These are phyloP conservation scores for Trematocara zebra DNA, from an alignment of 2,113 vertebrate genomes.

Conservation along the genomic window DNA sequence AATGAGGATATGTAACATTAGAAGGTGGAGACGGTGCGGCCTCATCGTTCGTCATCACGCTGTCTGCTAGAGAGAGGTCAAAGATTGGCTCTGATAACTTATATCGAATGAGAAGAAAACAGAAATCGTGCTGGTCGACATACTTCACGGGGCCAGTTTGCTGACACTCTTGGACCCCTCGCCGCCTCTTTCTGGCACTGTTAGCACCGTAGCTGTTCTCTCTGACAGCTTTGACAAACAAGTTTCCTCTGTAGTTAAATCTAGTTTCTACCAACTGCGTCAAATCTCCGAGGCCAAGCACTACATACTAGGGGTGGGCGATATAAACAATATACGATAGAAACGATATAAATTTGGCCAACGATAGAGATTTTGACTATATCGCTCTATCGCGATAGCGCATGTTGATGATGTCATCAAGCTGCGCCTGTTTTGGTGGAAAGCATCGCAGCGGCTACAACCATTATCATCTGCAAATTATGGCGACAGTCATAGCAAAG, in stretches of 20 bases:
- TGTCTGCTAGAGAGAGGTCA: not conserved
- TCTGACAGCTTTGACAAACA: not conserved
- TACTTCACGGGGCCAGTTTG: not conserved
- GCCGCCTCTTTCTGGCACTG: not conserved
- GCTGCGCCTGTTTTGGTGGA: no score
- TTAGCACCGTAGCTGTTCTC: not conserved
- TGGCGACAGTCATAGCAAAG: no score
- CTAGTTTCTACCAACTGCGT: not conserved
- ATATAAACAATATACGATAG: no score
- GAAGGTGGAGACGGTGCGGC: not conserved
- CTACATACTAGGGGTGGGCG: no score
- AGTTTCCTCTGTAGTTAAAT: not conserved
- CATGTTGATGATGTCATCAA: no score
- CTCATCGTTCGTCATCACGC: not conserved
- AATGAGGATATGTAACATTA: not conserved
- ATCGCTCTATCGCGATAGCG: no score
- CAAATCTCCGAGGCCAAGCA: not conserved
- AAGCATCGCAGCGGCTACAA: no score
- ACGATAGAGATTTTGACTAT: no score
- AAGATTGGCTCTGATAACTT: not conserved
- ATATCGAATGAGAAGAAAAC: not conserved
- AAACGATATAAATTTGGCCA: no score
- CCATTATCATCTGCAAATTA: no score
- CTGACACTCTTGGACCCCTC: not conserved
- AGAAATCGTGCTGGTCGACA: not conserved